These are phyloP conservation scores for Sphaerophoria taeniata DNA, from an alignment of 2,888 invertebrate genomes.

Conservation along the genomic window DNA sequence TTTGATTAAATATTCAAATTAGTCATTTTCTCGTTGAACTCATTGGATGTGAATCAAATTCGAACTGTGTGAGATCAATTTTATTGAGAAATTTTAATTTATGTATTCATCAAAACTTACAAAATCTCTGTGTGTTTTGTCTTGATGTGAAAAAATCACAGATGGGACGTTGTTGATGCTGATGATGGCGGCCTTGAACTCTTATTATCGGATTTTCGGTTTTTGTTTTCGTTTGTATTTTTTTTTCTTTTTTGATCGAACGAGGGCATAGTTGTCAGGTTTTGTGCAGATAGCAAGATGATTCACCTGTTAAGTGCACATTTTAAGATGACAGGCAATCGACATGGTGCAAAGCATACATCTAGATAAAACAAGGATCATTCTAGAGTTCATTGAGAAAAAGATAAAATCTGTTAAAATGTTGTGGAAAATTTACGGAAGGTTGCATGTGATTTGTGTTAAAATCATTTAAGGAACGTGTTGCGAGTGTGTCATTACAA, in stretches of 20 bases:
- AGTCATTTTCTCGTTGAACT: not conserved
- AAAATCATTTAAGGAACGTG: too few species aligned
- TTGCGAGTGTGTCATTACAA: too few species aligned
- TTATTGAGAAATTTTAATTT: not conserved
- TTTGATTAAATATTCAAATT: constrained; percentile 32
- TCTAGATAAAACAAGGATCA: not conserved
- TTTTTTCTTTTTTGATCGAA: not conserved
- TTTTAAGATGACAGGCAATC: constrained; percentile 23
- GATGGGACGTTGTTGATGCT: not conserved
- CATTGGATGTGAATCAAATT: constrained; percentile 15
- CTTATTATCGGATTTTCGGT: not conserved
- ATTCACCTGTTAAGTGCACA: not conserved
- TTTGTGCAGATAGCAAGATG: not conserved
- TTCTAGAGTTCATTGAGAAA: not conserved
- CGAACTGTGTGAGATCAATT: constrained; percentile 16
- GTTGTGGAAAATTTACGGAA: too few species aligned
- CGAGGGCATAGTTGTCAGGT: constrained; percentile 1
- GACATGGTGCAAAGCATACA: not conserved
- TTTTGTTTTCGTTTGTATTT: not conserved
- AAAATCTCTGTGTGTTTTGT: too few species aligned
- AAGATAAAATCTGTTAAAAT: not conserved
- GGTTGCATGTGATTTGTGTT: too few species aligned
- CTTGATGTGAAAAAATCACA: constrained; percentile 13
- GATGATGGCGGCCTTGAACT: constrained; percentile 35
- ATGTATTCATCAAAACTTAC: constrained; percentile 18